Evolutionary conservation across 1,140 invertebrate genomes (phyloP), one percentile per base, ranked within the genome.

Genomic region (Sweltsa coloradensis): DNA sequence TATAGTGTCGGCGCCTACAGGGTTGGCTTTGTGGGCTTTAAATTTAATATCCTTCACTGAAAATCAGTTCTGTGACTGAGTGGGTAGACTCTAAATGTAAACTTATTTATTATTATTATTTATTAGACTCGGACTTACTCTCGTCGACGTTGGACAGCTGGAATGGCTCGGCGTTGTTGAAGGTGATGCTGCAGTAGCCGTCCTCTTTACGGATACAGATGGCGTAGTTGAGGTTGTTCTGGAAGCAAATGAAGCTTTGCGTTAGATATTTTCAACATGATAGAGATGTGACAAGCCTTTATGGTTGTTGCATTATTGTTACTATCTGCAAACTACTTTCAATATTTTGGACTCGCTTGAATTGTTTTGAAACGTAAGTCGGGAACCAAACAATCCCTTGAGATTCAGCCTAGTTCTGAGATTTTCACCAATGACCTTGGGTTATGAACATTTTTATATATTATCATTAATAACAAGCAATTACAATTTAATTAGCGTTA

Each of bases 161-260:
- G 61, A 78, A 78, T 36, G 66, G 63, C 47, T 70, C 69, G 22
- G 60, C 61, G 45, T 74, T 79, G 6, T 59, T 71, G 51, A 83
- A 85, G 0, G 74, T 79, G 2, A 83, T 67, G 39, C 72, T 75
- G 59, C 83, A 86, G 18, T 72, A 73, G 16, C 72, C 74, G 5
- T 70, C 52, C 34, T 69, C 67, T 49, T 79, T 73, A 41, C 72
- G 60, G 41, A 85, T 76, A 55, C 84, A 87, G 45, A 87, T 79
- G 0, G 79, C 81, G 60, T 88, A 87, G 57, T 88, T 84, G 1
- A 86, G 56, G 62, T 85, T 82, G 57, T 86, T 86, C 81, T 85
- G 61, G 34, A 74, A 72, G 47, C 39, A 50, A 50, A 27, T 23
- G 25, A n/a, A n/a, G n/a, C n/a, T n/a, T n/a, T n/a, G n/a, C 22